Base-by-base conservation (phyloP, 2,888 invertebrate genomes). In the Tinea pellionella region DNA sequence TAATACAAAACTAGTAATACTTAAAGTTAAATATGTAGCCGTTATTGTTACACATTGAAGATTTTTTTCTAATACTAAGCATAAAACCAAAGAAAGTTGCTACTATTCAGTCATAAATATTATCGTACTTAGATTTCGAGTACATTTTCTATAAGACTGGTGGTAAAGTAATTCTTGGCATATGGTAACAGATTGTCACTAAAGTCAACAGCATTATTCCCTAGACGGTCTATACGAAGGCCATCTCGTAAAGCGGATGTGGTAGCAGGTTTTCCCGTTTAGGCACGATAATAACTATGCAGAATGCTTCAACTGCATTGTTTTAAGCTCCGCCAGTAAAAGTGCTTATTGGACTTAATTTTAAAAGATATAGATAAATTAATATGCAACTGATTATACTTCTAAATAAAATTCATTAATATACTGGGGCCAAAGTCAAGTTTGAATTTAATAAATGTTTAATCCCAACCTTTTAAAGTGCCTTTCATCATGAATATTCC, bases 401-500 rank as follows among this genome's bases (percentile, higher is more conserved):
- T 47, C 6, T 19, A 53, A 24, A 53, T 19, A 53, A 53, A 2
- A 53, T 53, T 24, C 8, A 47, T 47, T 47, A 2, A 47, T 47
- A 4, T 24, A 1, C 24, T 53, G 24, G 19, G 12, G 12, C 11
- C 53, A 53, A 53, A 53, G 53, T 24, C 53, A 53, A 53, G 53
- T 53, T 53, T 53, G 53, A 24, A 53, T 53, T 53, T 53, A 53
- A 53, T 53, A 12, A 53, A 53, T 53, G 53, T 24, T 53, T 53
- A 24, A 53, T 53, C 24, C 24, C n/a, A 53, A 53, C 53, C 53
- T 53, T 53, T 53, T 24, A 18, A 16, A 47, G 47, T 47, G 53
- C 53, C n/a, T 53, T 53, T 53, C 53, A 24, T 53, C 53, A 53
- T 53, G 53, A 53, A 53, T 53, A 53, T 53, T 53, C 53, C 53